phyloP scores from a whole-genome alignment of 92 coral and sea anemone genomes.

The Porites evermanni region DNA sequence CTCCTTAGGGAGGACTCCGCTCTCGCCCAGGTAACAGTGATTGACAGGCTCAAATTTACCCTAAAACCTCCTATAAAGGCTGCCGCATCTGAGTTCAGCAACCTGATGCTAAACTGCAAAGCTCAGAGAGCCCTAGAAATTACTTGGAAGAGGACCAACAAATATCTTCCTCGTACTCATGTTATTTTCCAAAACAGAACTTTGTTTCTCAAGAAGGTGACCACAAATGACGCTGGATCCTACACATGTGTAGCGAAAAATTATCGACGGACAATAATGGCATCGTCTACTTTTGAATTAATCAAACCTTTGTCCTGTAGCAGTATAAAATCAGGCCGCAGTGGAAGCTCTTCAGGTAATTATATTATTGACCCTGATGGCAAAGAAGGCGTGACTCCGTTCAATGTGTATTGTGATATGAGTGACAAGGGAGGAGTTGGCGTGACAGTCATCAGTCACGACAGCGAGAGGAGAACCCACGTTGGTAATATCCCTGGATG shows the following conservation, averaged over 20 bases:
- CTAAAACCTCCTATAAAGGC: not conserved
- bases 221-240: slow-evolving; percentile 16
- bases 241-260: slow-evolving; percentile 60
- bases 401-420: no score
- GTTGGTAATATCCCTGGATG: no score
- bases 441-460: no score
- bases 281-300: slow-evolving; percentile 10
- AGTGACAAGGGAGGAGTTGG: no score
- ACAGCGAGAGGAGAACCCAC: no score
- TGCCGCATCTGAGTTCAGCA: no score
- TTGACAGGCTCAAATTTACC: slow-evolving; percentile 26
- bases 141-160: slow-evolving; percentile 22
- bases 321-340: slow-evolving; percentile 4
- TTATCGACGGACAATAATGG: slow-evolving; percentile 41
- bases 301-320: slow-evolving; percentile 41
- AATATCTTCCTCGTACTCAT: slow-evolving; percentile 6
- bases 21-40: slow-evolving; percentile 24
- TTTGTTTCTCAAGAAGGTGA: slow-evolving; percentile 13
- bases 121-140: slow-evolving; percentile 23
- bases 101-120: slow-evolving; percentile 21
- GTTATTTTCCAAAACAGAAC: slow-evolving; percentile 48
- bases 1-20: slow-evolving; percentile 18
- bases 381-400: no score
- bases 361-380: not conserved
- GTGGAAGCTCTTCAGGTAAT: slow-evolving; percentile 10